phyloP scores from a whole-genome alignment of 2,888 invertebrate genomes.

The Syritta pipiens region DNA sequence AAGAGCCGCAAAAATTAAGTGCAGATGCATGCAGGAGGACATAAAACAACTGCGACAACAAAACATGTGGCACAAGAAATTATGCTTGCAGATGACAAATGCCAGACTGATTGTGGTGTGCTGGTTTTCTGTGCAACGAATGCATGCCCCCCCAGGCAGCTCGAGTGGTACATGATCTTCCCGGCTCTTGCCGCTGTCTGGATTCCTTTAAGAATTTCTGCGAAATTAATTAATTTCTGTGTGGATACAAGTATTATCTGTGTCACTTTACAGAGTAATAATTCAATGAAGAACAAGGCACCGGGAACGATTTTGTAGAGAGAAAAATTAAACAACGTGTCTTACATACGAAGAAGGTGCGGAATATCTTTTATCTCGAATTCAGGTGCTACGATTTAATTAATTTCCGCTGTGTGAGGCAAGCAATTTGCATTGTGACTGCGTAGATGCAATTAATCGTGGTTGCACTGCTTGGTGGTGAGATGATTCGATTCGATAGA shows the following conservation, averaged over 20 bases:
- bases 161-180: too few relatives aligned
- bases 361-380: neutral
- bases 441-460: constrained; percentile 13
- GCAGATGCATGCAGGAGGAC: neutral
- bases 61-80: constrained; percentile 29
- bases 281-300: neutral
- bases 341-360: neutral
- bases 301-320: constrained; percentile 8
- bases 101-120: neutral
- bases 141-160: constrained; percentile 1
- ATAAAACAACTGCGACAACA: neutral
- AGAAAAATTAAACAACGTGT: constrained; percentile 15
- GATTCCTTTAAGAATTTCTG: constrained; percentile 32
- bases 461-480: neutral
- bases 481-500: neutral
- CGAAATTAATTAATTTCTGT: constrained; percentile 34
- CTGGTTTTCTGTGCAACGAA: too few relatives aligned
- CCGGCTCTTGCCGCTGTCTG: too few relatives aligned
- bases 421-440: constrained; percentile 18
- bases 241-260: neutral
- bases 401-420: constrained; percentile 13
- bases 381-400: constrained; percentile 14
- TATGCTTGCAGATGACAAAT: constrained; percentile 32
- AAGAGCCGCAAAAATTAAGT: neutral
- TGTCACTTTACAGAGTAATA: neutral